A percentile compares a stretch with the other conserved stretches of the same genome.
Evolutionary conservation across 2,888 invertebrate genomes (phyloP).

Genomic region (Yponomeuta sedellus): DNA sequence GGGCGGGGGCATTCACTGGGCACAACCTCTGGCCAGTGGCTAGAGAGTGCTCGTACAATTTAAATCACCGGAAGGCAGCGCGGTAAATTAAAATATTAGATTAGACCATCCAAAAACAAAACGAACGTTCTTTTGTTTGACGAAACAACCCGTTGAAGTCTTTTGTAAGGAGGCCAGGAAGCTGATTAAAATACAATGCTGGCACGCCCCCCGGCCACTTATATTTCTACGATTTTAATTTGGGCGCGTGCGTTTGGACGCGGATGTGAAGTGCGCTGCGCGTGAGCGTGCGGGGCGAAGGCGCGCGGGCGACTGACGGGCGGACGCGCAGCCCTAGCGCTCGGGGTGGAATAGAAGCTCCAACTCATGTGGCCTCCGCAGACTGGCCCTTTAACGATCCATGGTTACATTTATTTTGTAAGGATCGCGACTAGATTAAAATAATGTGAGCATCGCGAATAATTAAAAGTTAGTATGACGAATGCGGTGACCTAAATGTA

Average conservation of each 20-base stretch:
- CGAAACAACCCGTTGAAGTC: background rate
- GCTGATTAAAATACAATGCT: conserved; percentile 53
- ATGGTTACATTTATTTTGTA: background rate
- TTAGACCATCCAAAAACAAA: background rate
- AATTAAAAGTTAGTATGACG: no score
- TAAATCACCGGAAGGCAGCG: background rate
- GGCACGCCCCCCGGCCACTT: conserved; percentile 37
- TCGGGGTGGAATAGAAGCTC: conserved; percentile 62
- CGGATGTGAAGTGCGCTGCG: conserved; percentile 29
- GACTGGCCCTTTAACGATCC: background rate
- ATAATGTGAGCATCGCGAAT: no score
- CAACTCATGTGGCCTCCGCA: conserved; percentile 16
- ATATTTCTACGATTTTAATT: conserved; percentile 43
- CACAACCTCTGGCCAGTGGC: background rate
- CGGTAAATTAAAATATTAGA: no score
- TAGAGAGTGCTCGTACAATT: background rate
- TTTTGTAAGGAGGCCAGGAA: conserved; percentile 18
- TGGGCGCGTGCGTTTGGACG: conserved; percentile 48
- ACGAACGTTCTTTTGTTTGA: background rate
- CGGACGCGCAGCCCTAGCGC: conserved; percentile 39
- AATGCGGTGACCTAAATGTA: no score
- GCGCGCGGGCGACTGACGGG: conserved; percentile 46
- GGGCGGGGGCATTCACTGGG: background rate
- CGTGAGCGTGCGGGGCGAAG: conserved; percentile 42
- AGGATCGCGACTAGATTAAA: background rate